Percentiles rank a stretch among this genome's conserved stretches.
Evolutionary conservation across 2,113 vertebrate species (phyloP).

Genomic region (Turnix velox): DNA sequence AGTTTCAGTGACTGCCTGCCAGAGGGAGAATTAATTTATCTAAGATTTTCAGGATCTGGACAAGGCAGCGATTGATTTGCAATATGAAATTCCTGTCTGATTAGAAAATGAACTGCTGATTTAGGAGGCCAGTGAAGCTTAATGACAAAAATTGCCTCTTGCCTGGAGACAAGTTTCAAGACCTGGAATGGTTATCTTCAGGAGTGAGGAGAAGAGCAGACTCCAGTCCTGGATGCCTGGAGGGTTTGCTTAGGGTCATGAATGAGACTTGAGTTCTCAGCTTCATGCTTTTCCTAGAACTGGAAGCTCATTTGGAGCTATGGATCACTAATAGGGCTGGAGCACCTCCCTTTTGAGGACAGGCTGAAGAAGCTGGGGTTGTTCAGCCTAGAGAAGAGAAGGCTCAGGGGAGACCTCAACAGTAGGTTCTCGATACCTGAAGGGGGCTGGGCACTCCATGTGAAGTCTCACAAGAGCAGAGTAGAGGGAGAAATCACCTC

Average conservation of each 20-base stretch:
- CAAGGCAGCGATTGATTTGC: constrained; percentile 1
- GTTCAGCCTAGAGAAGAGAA: no score
- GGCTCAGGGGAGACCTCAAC: no score
- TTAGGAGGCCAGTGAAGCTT: background rate
- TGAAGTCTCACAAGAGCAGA: no score
- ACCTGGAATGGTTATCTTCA: background rate
- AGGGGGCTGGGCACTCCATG: no score
- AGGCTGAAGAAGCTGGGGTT: no score
- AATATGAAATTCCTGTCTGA: background rate
- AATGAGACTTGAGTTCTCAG: background rate
- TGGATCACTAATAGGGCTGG: background rate
- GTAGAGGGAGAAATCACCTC: no score
- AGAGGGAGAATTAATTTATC: background rate
- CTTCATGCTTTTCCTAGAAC: background rate
- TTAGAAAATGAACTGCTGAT: background rate
- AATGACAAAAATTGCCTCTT: background rate
- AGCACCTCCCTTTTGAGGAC: no score
- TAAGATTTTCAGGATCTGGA: background rate
- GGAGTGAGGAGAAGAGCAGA: background rate
- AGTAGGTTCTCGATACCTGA: no score
- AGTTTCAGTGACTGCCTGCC: background rate
- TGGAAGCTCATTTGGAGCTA: background rate
- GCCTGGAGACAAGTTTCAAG: background rate
- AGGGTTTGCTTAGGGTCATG: accelerated
- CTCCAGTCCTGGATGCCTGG: background rate